These are phyloP conservation scores for Periphyllus acericola DNA, from an alignment of 2,888 invertebrate species.

Conservation along the genomic window DNA sequence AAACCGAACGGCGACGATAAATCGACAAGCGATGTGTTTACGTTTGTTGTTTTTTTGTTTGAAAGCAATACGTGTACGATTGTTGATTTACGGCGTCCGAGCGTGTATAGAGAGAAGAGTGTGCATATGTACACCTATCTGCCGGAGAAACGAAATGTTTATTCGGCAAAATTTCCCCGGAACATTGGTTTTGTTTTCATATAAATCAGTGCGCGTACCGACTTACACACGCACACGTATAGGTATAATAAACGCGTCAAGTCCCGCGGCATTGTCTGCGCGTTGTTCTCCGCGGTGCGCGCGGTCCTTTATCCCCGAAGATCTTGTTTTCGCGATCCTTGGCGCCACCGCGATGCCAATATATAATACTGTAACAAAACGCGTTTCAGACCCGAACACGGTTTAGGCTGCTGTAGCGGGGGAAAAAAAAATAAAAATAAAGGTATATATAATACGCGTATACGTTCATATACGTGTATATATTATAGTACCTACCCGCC, in stretches of 20 bases:
- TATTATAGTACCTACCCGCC: neutral
- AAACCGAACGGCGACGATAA: neutral
- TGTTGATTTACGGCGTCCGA: constrained; percentile 13
- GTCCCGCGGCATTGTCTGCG: neutral
- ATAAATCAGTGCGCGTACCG: constrained; percentile 21
- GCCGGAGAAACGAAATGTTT: constrained; percentile 36
- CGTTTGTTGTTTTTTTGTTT: constrained; percentile 32
- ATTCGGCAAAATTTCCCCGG: constrained; percentile 4
- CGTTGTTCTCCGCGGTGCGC: neutral
- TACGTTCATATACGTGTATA: neutral
- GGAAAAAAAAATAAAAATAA: constrained; percentile 22
- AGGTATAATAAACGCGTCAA: neutral
- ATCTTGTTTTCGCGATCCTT: constrained; percentile 47
- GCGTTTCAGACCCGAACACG: constrained; percentile 22
- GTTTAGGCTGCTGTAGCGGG: constrained; percentile 4
- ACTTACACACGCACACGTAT: neutral
- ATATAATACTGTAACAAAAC: constrained; percentile 17
- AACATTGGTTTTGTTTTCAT: constrained; percentile 35
- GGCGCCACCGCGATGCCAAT: constrained; percentile 39
- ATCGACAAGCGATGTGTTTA: constrained; percentile 20
- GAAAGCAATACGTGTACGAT: neutral
- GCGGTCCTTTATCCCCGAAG: constrained; percentile 24
- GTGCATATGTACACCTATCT: neutral
- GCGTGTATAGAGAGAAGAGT: neutral
- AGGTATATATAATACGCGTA: neutral